phyloP scores from a whole-genome alignment of 2,113 vertebrate species.

The Baryphthengus martii region DNA sequence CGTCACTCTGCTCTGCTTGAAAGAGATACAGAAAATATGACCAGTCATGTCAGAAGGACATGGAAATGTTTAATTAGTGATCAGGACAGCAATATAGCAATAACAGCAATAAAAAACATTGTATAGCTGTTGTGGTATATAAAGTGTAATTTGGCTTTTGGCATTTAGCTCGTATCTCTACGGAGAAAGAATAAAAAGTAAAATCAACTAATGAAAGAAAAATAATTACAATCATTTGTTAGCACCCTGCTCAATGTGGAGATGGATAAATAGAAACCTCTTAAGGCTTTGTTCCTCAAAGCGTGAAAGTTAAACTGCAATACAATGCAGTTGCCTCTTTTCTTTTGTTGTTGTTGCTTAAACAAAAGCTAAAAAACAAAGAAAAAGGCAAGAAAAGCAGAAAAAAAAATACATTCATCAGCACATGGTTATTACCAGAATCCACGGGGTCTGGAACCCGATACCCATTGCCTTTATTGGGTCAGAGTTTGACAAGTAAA shows the following conservation, averaged over 20 bases:
- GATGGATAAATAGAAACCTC: neutral
- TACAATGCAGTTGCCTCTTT: neutral
- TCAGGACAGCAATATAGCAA: neutral
- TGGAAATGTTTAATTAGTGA: neutral
- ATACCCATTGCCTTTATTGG: neutral
- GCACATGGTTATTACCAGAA: neutral
- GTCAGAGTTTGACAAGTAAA: neutral
- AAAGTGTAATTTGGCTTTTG: neutral
- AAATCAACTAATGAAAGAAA: neutral
- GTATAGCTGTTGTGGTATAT: neutral
- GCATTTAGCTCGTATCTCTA: neutral
- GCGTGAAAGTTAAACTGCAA: neutral
- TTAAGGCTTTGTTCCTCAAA: neutral
- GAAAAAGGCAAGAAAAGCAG: neutral
- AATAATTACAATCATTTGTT: neutral
- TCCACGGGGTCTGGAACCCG: neutral
- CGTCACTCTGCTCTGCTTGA: neutral
- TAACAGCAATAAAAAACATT: neutral
- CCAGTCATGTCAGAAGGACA: neutral
- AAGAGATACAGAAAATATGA: neutral
- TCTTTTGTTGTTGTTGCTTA: neutral
- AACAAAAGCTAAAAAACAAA: neutral
- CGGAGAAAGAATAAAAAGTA: neutral
- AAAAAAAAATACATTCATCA: neutral
- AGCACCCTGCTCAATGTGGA: neutral